Evolutionary conservation across 1,140 invertebrate species (phyloP), one percentile per base, ranked within the genome.

Genomic region (Achatina immaculata): DNA sequence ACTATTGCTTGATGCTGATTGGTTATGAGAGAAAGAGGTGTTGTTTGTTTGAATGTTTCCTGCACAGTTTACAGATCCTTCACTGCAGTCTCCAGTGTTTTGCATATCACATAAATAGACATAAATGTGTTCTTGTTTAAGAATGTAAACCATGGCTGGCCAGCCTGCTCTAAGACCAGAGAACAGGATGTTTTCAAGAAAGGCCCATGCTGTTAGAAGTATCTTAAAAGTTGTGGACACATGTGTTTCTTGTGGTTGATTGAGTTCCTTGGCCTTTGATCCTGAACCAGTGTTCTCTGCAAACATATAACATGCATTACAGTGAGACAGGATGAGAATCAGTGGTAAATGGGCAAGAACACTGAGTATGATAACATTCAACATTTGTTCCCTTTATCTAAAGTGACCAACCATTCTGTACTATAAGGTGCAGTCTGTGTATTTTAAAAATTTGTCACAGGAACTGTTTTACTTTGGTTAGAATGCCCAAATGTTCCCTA

Each of bases 41-140:
- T 55, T 55, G 51, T 16, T 55, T 55, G 51, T 16, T n/a, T 55
- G 51, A 55, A 55, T 16, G 51, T n/a, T 16, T 55, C 51, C n/a
- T n/a, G 14, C n/a, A n/a, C n/a, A 14, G 14, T 16, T 16, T 16
- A 16, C 14, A 55, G 14, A n/a, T 14, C 62, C 7, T 24, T 28
- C 24, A 36, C 62, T 65, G 24, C 7, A 36, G 24, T 36, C 9
- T 68, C 65, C 31, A 14, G 2, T 48, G 28, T 14, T 14, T 0
- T 14, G 24, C 1, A 0, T 16, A 7, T n/a, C 28, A 28, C 72
- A 75, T 31, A 75, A n/a, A 40, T 75, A 34, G 19, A 28, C 28
- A 40, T 75, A 75, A 24, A 75, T 55, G 19, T 31, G n/a, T 43
- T 75, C 45, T 34, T 75, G 72, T 24, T 75, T 75, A 7, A 75